phyloP scores from a whole-genome alignment of 1,140 invertebrate genomes.

The Drosophila varians region DNA sequence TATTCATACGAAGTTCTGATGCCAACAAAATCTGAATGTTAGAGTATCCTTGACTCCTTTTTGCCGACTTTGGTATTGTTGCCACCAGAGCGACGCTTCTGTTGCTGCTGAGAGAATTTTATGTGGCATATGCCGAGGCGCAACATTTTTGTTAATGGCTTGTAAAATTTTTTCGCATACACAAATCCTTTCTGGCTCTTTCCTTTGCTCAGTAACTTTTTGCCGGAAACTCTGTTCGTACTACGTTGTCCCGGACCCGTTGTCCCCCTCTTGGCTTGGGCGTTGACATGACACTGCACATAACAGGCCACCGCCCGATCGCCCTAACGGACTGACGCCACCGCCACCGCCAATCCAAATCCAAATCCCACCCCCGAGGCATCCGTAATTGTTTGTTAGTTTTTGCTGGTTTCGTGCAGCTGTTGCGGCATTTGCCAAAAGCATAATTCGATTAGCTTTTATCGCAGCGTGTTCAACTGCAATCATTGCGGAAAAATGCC shows the following conservation, averaged over 20 bases:
- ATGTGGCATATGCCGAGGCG: constrained; percentile 77
- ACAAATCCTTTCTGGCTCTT: constrained; percentile 58
- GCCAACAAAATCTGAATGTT: too few species aligned
- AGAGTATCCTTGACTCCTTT: neutral
- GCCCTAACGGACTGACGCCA: neutral
- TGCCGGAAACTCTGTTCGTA: constrained; percentile 48
- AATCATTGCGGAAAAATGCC: constrained; percentile 78
- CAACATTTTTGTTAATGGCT: constrained; percentile 80
- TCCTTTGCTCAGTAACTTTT: constrained; percentile 41
- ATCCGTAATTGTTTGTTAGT: constrained; percentile 60
- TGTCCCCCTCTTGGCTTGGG: constrained; percentile 28
- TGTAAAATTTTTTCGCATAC: constrained; percentile 70
- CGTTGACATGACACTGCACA: constrained; percentile 65
- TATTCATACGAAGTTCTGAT: too few species aligned
- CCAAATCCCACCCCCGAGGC: neutral
- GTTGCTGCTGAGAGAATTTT: constrained; percentile 55
- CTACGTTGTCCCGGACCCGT: neutral
- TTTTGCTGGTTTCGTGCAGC: constrained; percentile 40
- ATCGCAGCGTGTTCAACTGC: constrained; percentile 75
- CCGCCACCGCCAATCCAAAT: neutral
- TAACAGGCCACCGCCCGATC: constrained; percentile 13
- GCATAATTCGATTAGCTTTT: constrained; percentile 80
- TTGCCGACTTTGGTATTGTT: constrained; percentile 25
- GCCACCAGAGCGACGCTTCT: constrained; percentile 4
- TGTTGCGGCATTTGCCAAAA: constrained; percentile 66